phyloP scores from a whole-genome alignment of 2,888 invertebrate genomes.

The Harpagoxenus sublaevis region DNA sequence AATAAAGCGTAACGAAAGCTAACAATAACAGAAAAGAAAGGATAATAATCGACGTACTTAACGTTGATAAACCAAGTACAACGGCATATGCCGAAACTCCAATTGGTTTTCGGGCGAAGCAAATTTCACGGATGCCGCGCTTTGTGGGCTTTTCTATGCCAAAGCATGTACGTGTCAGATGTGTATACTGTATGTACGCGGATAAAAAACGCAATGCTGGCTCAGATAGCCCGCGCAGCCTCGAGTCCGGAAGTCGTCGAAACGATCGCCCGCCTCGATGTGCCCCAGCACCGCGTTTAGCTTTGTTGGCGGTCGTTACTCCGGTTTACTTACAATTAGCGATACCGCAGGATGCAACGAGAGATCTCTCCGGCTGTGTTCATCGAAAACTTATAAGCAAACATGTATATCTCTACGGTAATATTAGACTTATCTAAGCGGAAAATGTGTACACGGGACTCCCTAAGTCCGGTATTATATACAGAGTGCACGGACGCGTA shows the following conservation, averaged over 20 bases:
- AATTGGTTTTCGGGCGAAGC: background rate
- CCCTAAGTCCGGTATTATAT: conserved; percentile 41
- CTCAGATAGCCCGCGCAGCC: background rate
- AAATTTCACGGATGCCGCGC: background rate
- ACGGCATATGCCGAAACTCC: background rate
- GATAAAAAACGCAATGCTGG: conserved; percentile 21
- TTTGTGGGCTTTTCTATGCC: background rate
- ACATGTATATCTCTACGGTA: conserved; percentile 56
- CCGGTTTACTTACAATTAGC: conserved; percentile 52
- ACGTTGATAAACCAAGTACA: background rate
- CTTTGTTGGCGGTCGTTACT: conserved; percentile 39
- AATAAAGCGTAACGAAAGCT: background rate
- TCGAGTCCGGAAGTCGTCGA: conserved; percentile 45
- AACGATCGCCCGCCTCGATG: conserved; percentile 53
- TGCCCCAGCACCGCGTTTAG: conserved; percentile 39
- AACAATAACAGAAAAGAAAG: background rate
- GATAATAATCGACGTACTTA: background rate
- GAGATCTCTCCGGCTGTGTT: conserved; percentile 48
- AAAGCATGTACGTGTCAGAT: background rate
- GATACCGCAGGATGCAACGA: conserved; percentile 61
- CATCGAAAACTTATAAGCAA: conserved; percentile 69
- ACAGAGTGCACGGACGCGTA: conserved; percentile 47
- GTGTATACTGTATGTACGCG: background rate
- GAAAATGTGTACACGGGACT: conserved; percentile 52
- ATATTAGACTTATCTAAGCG: conserved; percentile 61